Conservation (phyloP, 2,797 vertebrate genomes). For the Rallus crepitans region DNA sequence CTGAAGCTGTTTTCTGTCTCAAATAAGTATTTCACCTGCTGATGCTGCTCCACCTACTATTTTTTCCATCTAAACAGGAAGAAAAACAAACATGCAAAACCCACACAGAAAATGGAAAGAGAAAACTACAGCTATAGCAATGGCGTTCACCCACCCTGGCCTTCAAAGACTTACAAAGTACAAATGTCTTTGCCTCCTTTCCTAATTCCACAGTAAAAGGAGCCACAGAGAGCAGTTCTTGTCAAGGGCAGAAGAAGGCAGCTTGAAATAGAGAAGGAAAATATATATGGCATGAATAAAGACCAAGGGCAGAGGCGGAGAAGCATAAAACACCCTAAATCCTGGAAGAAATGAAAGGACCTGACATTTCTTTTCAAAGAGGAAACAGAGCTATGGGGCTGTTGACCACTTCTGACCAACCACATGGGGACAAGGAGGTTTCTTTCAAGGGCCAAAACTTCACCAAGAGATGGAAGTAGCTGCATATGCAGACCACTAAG, state of each 20-base stretch:
- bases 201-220: not conserved
- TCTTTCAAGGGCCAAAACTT: not conserved
- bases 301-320: not conserved
- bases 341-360: not conserved
- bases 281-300: not conserved
- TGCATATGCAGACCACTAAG: rapidly evolving
- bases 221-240: not conserved
- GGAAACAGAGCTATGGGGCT: not conserved
- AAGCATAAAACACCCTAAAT: not conserved
- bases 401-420: not conserved
- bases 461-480: not conserved
- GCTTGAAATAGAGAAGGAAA: not conserved
- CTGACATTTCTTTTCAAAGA: not conserved
- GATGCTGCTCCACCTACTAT: not conserved
- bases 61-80: not conserved
- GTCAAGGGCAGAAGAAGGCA: not conserved
- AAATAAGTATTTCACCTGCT: not conserved
- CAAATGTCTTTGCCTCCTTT: not conserved
- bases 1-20: not conserved
- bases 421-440: not conserved
- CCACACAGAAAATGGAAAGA: not conserved
- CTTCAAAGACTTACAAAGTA: not conserved
- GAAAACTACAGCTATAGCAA: not conserved
- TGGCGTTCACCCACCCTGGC: not conserved
- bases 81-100: not conserved